Conservation (phyloP, 2,113 vertebrate species). For the Tonatia bakeri region DNA sequence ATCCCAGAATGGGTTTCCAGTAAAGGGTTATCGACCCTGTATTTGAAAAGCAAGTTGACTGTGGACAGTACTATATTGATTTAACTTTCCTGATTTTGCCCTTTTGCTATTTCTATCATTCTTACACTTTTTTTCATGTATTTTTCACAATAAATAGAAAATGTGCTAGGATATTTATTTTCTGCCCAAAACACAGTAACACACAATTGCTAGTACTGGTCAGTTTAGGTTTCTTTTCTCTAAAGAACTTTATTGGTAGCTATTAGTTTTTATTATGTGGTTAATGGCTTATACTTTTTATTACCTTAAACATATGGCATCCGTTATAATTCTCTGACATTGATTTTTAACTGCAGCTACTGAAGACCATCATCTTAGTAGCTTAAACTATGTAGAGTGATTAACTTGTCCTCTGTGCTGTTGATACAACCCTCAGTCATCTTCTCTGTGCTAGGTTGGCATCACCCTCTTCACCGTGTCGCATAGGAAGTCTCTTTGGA, state of each 20-base stretch:
- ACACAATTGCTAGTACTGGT: neutral
- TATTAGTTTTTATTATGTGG: neutral
- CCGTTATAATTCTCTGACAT: neutral
- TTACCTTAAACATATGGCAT: neutral
- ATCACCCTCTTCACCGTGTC: slow-evolving; percentile 98
- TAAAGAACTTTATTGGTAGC: neutral
- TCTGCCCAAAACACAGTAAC: neutral
- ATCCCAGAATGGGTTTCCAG: neutral
- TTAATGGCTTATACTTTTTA: neutral
- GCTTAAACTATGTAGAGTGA: neutral
- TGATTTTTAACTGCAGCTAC: neutral
- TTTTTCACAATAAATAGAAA: slow-evolving; percentile 29
- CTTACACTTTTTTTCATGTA: neutral
- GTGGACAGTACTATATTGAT: neutral
- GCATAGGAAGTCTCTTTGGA: slow-evolving; percentile 98
- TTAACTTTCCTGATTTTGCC: slow-evolving; percentile 35
- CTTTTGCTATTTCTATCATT: neutral
- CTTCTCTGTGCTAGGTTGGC: slow-evolving; percentile 86
- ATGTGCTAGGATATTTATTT: neutral
- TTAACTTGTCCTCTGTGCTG: slow-evolving; percentile 8
- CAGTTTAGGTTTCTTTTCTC: neutral
- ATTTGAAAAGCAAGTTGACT: slow-evolving; percentile 24
- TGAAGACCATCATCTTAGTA: neutral
- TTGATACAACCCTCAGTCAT: neutral
- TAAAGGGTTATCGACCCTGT: neutral